Evolutionary conservation across 2,113 vertebrate genomes (phyloP), one percentile per base, ranked within the genome.

Genomic region (Hyla sarda): DNA sequence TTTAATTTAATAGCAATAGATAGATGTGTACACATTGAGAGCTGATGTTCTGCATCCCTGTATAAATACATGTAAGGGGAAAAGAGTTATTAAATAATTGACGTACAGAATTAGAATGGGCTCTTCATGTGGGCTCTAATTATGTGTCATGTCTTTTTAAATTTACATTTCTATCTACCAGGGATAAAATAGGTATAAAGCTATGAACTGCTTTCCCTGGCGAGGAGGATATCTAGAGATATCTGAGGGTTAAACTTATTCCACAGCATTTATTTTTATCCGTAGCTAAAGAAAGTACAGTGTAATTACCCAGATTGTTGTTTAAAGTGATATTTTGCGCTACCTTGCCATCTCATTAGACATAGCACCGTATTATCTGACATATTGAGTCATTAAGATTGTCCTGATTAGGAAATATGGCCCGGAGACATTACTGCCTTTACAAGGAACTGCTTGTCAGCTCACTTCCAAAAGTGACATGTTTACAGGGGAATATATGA

Each of bases 321-420:
- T 72, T 83, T 34, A 83, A 72, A 48, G 67, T 83, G 62, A 56
- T 52, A 54, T 72, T 72, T 54, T 45, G 50, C 34, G 65, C 67
- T 72, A 72, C 50, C n/a, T 83, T 37, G 65, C 81, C 30, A 72
- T 83, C 65, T 56, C 81, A 83, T 83, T 83, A 83, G 81, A 72
- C 30, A 71, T 54, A 72, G 48, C 65, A 83, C 47, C 12, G 34
- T 54, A 72, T 83, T 83, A 83, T 37, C 81, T 72, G 65, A 83
- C 81, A 83, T 72, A 72, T 54, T 72, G 47, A 83, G 50, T 72
- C 81, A 83, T 83, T 83, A 83, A 72, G 41, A 72, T 52, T 52
- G 50, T 83, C 54, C 82, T 73, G 82, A 73, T 83, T 83, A 72
- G 34, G 67, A 73, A 83, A 83, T 83, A 83, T 83, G 69, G 69